A percentile compares a stretch with the other conserved stretches of the same genome.
Evolutionary conservation across 23 tunicate species (phyloP).

Genomic region (Halocynthia roretzi): DNA sequence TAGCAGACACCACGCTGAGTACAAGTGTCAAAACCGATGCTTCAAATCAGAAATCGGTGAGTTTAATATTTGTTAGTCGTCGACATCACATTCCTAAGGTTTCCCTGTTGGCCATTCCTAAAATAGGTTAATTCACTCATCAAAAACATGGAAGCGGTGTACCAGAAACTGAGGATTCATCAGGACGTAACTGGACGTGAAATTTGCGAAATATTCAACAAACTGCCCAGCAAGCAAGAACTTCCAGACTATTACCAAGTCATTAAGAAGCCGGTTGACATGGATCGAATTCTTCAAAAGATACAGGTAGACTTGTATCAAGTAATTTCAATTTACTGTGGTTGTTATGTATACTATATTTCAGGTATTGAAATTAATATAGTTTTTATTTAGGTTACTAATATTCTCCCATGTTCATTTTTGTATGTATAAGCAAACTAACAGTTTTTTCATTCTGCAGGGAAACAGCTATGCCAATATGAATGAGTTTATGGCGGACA

Average conservation of each 20-base stretch:
- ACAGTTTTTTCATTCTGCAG: neutral
- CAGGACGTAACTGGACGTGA: constrained; percentile 66
- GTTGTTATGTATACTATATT: neutral
- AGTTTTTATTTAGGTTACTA: neutral
- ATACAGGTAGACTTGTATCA: constrained; percentile 44
- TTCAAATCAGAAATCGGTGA: too few species aligned
- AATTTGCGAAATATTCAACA: constrained; percentile 82
- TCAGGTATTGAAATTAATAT: neutral
- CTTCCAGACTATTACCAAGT: constrained; percentile 98
- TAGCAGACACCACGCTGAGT: too few species aligned
- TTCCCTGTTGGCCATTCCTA: too few species aligned
- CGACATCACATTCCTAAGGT: too few species aligned
- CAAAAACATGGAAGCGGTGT: constrained; percentile 40
- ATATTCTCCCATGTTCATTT: neutral
- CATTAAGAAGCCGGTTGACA: constrained; percentile 92
- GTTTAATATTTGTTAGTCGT: too few species aligned
- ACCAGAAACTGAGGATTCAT: constrained; percentile 37
- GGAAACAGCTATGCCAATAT: constrained; percentile 40
- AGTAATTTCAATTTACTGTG: neutral
- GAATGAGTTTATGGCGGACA: constrained; percentile 86
- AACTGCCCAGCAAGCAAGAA: constrained; percentile 85
- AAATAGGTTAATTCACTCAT: neutral
- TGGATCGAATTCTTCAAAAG: constrained; percentile 77
- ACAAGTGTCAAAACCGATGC: too few species aligned
- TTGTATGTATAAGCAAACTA: neutral